Conservation (phyloP, 1,140 invertebrate genomes). For the Pogonomyrmex californicus region DNA sequence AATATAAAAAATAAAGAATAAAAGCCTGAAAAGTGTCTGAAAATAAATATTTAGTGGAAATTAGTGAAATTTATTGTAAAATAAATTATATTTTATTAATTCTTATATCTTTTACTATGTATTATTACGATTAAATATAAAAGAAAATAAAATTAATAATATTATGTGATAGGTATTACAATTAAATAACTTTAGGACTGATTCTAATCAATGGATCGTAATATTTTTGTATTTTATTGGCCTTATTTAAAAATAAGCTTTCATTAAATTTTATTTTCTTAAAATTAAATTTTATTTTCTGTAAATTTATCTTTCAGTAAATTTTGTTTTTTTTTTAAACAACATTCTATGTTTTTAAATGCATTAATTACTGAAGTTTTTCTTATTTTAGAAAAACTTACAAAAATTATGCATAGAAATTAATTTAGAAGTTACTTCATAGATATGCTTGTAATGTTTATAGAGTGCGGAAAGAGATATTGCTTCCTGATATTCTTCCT, state of each 20-base stretch:
- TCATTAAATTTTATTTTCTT: no score
- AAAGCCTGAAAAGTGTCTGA: no score
- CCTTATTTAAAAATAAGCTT: no score
- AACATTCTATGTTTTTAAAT: not conserved
- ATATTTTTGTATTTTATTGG: no score
- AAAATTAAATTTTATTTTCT: no score
- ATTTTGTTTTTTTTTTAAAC: not conserved
- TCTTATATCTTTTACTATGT: not conserved
- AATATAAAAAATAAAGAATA: no score
- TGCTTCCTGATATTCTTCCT: not conserved
- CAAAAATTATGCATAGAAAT: not conserved
- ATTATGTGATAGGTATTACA: not conserved
- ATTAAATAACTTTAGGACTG: no score
- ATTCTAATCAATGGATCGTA: no score
- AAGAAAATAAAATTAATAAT: conserved; percentile 12
- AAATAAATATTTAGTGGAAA: no score
- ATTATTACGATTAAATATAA: not conserved
- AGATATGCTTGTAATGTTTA: conserved; percentile 7
- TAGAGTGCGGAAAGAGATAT: not conserved
- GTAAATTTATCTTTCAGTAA: no score
- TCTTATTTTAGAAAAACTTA: no score
- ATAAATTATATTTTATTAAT: not conserved
- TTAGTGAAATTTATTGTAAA: not conserved
- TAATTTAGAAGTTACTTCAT: not conserved
- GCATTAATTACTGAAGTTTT: not conserved